Base-by-base conservation (phyloP, 2,888 invertebrate genomes). In the Pterostichus madidus region DNA sequence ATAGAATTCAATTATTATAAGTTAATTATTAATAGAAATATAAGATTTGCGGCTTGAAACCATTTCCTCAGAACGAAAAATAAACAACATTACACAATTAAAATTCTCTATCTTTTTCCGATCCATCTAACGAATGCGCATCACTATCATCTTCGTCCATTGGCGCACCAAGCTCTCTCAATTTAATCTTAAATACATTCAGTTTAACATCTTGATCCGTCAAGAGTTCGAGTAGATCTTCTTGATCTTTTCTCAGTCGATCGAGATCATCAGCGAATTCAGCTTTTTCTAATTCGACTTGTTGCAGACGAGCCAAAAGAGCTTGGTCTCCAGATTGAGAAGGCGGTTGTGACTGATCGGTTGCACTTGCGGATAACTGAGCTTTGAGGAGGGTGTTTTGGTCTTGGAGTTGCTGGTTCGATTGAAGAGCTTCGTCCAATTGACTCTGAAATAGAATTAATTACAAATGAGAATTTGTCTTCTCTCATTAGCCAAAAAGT, bases 311-410 rank as follows among this genome's bases (percentile, higher is more conserved):
- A 75, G 61, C 84, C 80, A 84, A 84, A 78, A 85, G 32, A 80
- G 83, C 76, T 84, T 84, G 32, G 84, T 64, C 80, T 84, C 84
- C n/a, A 79, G 24, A 8, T 80, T 32, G 56, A 73, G 59, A 17
- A 17, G 31, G 59, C 13, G 83, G 78, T 39, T 83, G 71, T 7
- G 52, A 79, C 81, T 46, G 78, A 35, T 83, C 61, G 13, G 82
- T 77, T 13, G 85, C 87, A 0, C 89, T 88, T 1, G 93, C 92
- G 0, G 93, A 91, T 52, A 94, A 88, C 87, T 94, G 94, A 0
- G 96, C 96, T 88, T 96, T 95, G 0, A 98, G 90, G 10, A 98
- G 90, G 0, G 96, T 94, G 89, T 97, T 98, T 90, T 98, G 97
- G 89, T 98, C 98, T 85, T 93, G 93, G 3, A 98, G 91, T 86